Conservation (phyloP, 2,888 invertebrate genomes). For the Loripinus fragilis region DNA sequence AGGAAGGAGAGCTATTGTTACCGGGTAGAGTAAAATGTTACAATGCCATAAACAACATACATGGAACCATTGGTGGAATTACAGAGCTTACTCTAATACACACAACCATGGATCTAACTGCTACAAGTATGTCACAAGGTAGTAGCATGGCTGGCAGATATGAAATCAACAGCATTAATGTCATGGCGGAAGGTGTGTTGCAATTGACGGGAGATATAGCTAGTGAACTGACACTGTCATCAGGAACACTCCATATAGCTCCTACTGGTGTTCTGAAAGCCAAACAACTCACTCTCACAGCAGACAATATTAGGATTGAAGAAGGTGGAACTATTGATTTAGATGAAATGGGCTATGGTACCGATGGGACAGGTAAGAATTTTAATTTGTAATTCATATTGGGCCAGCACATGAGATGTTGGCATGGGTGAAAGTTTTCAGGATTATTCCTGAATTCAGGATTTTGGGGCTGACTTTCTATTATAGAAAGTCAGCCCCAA, state of each 20-base stretch:
- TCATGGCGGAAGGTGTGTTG: constrained; percentile 46
- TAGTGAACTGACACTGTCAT: constrained; percentile 28
- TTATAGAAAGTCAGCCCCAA: no score
- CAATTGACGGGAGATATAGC: constrained; percentile 38
- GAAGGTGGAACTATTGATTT: constrained; percentile 63
- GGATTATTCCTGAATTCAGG: no score
- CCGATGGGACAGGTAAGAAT: constrained; percentile 63
- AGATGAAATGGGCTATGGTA: constrained; percentile 33
- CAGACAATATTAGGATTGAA: constrained; percentile 48
- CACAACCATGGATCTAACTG: constrained; percentile 45
- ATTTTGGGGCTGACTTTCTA: no score
- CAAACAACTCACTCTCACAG: constrained; percentile 34
- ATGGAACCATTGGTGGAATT: constrained; percentile 65
- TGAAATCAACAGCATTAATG: constrained; percentile 42
- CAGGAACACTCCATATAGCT: constrained; percentile 41
- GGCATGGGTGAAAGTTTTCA: no score
- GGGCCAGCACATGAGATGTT: no score
- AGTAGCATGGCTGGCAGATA: constrained; percentile 26
- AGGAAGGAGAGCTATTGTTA: constrained; percentile 51
- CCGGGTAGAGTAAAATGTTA: constrained; percentile 60
- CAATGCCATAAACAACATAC: constrained; percentile 55
- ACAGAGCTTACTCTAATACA: constrained; percentile 59
- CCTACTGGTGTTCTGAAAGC: constrained; percentile 52
- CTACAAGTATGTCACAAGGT: constrained; percentile 43
- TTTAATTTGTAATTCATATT: no score